Percentiles rank a stretch among this genome's conserved stretches.
These are phyloP conservation scores for Abrostola triplasia DNA, from an alignment of 2,888 invertebrate genomes.

Conservation along the genomic window DNA sequence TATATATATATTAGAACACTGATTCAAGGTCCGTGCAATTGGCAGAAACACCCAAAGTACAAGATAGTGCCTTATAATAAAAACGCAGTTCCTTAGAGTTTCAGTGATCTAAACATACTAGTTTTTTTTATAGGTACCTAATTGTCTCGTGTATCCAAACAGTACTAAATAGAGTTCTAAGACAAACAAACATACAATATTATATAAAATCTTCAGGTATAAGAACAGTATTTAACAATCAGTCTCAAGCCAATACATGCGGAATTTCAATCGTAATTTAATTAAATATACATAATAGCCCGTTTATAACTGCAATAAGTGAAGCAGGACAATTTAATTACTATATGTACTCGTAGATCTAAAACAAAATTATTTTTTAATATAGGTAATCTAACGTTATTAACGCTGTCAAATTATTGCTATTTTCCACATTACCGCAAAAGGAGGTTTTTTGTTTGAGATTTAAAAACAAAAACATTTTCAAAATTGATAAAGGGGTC, in stretches of 20 bases:
- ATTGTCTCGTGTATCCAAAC: conserved; percentile 36
- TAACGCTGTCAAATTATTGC: not conserved
- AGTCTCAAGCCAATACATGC: conserved; percentile 83
- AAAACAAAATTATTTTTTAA: too few relatives aligned
- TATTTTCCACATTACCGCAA: not conserved
- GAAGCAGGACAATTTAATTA: not conserved
- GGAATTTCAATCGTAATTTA: conserved; percentile 68
- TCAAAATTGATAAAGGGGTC: conserved; percentile 43
- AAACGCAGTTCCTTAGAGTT: too few relatives aligned
- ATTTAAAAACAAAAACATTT: conserved; percentile 20
- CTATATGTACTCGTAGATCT: too few relatives aligned
- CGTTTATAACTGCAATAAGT: conserved; percentile 57
- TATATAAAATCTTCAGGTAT: conserved; percentile 70
- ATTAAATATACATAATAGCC: conserved; percentile 65
- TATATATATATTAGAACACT: too few relatives aligned
- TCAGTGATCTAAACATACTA: not conserved
- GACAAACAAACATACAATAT: conserved; percentile 64
- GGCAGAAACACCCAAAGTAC: too few relatives aligned
- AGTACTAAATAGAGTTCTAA: conserved; percentile 44
- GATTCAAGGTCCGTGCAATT: too few relatives aligned
- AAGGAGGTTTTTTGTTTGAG: conserved; percentile 26
- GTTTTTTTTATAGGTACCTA: not conserved
- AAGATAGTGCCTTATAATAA: too few relatives aligned
- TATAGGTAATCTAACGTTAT: too few relatives aligned
- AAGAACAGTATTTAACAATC: conserved; percentile 79